Percentiles rank a stretch among this genome's conserved stretches.
Evolutionary conservation across 2,888 invertebrate species (phyloP).

Genomic region (Fragum sueziense): DNA sequence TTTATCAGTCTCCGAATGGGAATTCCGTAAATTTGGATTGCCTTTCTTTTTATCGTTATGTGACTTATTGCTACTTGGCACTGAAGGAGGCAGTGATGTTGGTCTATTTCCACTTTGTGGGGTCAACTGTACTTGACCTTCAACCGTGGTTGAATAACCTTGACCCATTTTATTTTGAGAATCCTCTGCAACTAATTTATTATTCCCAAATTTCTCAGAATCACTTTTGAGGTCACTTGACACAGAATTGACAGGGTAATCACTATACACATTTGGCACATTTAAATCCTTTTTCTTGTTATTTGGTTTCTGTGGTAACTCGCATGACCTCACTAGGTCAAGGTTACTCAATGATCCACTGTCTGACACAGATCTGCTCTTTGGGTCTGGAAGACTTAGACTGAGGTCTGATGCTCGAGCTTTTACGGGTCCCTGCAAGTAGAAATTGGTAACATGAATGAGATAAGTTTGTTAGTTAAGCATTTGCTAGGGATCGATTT

Average conservation of each 20-base stretch:
- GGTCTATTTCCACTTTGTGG: conserved; percentile 33
- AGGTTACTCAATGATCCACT: not conserved
- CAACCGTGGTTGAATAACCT: conserved; percentile 16
- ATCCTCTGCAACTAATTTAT: not conserved
- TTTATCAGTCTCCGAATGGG: conserved; percentile 4
- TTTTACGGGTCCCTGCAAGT: conserved; percentile 11
- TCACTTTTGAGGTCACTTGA: not conserved
- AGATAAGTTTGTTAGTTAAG: too few species aligned
- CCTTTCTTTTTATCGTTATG: conserved; percentile 20
- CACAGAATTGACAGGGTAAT: not conserved
- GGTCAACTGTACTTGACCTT: conserved; percentile 16
- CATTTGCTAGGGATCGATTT: too few species aligned
- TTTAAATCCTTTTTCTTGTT: conserved; percentile 14
- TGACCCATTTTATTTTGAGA: conserved; percentile 7
- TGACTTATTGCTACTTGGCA: conserved; percentile 33
- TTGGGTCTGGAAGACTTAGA: conserved; percentile 2
- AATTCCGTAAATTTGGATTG: conserved; percentile 13
- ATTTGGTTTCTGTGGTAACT: conserved; percentile 6
- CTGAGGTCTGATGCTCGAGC: conserved; percentile 14
- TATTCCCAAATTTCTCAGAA: not conserved
- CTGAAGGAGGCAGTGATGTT: conserved; percentile 42
- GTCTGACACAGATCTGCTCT: conserved; percentile 5
- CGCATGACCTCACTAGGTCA: not conserved
- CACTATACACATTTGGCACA: conserved; percentile 12
- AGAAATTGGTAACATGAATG: too few species aligned